A percentile compares a stretch with the other conserved stretches of the same genome.
These are phyloP conservation scores for Euphonia xanthogaster DNA, from an alignment of 2,797 vertebrate genomes.

Conservation along the genomic window DNA sequence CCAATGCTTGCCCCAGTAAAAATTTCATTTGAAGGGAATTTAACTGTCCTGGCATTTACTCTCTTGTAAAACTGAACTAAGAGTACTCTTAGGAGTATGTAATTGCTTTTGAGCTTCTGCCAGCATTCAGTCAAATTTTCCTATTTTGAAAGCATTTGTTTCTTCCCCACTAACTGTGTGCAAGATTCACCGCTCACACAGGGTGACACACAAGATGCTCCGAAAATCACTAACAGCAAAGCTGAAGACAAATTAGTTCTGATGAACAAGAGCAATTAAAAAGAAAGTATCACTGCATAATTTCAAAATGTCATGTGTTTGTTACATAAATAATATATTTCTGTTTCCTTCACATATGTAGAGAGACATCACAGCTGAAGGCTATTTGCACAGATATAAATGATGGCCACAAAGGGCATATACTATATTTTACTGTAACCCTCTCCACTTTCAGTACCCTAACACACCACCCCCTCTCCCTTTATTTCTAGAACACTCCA, in stretches of 20 bases:
- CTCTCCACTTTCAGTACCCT: not conserved
- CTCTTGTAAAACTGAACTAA: not conserved
- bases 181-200: not conserved
- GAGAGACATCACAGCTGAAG: not conserved
- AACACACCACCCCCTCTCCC: accelerated
- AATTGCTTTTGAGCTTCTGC: slow-evolving; percentile 15
- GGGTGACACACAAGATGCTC: not conserved
- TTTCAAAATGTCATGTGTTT: not conserved
- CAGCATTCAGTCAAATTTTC: slow-evolving; percentile 53
- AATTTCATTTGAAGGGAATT: not conserved
- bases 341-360: not conserved
- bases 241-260: not conserved
- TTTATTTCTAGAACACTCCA: not conserved
- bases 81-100: not conserved
- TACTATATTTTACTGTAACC: accelerated
- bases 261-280: not conserved
- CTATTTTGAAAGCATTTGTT: slow-evolving; percentile 19
- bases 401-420: not conserved
- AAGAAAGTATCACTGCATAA: not conserved
- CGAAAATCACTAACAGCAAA: not conserved
- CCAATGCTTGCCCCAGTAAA: not conserved
- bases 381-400: not conserved
- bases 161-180: not conserved
- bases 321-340: not conserved
- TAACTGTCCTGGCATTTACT: not conserved